Conservation (phyloP, 1,140 invertebrate species). For the Camponotus vicinus region DNA sequence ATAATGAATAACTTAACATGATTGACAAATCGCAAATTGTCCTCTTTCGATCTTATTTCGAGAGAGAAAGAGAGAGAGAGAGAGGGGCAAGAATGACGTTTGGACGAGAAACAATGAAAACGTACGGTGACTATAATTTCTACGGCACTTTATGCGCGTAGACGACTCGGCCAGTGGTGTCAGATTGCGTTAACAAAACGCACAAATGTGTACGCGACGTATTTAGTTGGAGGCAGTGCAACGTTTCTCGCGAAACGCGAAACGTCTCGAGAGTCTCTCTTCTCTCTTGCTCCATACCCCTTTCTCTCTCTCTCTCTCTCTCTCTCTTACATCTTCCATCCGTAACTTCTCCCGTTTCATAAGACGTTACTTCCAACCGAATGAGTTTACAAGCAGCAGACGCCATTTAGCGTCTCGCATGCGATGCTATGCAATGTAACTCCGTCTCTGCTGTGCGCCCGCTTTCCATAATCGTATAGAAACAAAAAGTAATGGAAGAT, state of each 20-base stretch:
- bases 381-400: slow-evolving; percentile 62
- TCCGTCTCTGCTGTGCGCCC: slow-evolving; percentile 9
- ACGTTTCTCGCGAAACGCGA: slow-evolving; percentile 17
- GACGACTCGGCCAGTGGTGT: slow-evolving; percentile 50
- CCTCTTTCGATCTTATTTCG: background rate
- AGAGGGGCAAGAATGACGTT: background rate
- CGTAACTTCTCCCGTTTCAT: slow-evolving; percentile 54
- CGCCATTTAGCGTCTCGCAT: slow-evolving; percentile 44
- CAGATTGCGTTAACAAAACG: slow-evolving; percentile 65
- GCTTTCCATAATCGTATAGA: slow-evolving; percentile 43
- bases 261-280: background rate
- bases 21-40: background rate
- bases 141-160: slow-evolving; percentile 28
- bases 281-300: background rate
- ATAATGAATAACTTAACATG: slow-evolving; percentile 22
- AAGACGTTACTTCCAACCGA: slow-evolving; percentile 75
- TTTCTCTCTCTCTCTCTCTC: background rate
- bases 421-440: slow-evolving; percentile 10
- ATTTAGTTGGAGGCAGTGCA: slow-evolving; percentile 45
- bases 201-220: slow-evolving; percentile 28
- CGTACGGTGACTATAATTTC: slow-evolving; percentile 34
- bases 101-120: slow-evolving; percentile 28
- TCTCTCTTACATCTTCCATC: slow-evolving; percentile 17
- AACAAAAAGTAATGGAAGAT: slow-evolving; percentile 22
- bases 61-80: background rate